phyloP scores from a whole-genome alignment of 30 jellyfish, hydroid and myxozoan species.

The Pelagia noctiluca region DNA sequence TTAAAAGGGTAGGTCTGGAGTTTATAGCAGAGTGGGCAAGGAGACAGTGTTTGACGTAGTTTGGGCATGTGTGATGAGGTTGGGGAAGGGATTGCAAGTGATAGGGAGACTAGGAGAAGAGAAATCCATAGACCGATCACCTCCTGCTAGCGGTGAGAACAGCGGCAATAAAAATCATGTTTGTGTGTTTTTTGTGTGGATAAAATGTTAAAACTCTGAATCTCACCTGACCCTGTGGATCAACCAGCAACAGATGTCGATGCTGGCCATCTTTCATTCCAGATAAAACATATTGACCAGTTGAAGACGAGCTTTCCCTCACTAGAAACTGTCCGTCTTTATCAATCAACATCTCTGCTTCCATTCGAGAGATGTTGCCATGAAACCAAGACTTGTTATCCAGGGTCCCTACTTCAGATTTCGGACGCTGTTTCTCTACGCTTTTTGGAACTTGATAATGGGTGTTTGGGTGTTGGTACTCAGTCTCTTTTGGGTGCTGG shows the following conservation, averaged over 20 bases:
- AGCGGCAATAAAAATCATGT: too few species aligned
- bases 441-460: slow-evolving; percentile 55
- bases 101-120: too few species aligned
- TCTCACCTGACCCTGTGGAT: slow-evolving; percentile 93
- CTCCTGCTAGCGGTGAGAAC: too few species aligned
- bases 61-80: too few species aligned
- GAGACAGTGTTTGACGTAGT: too few species aligned
- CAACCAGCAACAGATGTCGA: slow-evolving; percentile 86
- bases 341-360: slow-evolving; percentile 71
- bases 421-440: slow-evolving; percentile 21
- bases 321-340: slow-evolving; percentile 94
- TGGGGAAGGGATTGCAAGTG: too few species aligned
- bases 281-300: slow-evolving; percentile 83
- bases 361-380: slow-evolving; percentile 81
- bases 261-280: slow-evolving; percentile 79
- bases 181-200: too few species aligned
- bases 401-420: slow-evolving; percentile 54
- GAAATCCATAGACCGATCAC: too few species aligned
- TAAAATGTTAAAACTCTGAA: too few species aligned
- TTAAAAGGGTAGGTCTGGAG: too few species aligned
- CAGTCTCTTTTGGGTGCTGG: slow-evolving; percentile 52
- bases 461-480: slow-evolving; percentile 56
- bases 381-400: slow-evolving; percentile 85
- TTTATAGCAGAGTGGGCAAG: too few species aligned
- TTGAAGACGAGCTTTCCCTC: slow-evolving; percentile 77